phyloP scores from a whole-genome alignment of 1,140 invertebrate species.

The Caligus rogercresseyi region DNA sequence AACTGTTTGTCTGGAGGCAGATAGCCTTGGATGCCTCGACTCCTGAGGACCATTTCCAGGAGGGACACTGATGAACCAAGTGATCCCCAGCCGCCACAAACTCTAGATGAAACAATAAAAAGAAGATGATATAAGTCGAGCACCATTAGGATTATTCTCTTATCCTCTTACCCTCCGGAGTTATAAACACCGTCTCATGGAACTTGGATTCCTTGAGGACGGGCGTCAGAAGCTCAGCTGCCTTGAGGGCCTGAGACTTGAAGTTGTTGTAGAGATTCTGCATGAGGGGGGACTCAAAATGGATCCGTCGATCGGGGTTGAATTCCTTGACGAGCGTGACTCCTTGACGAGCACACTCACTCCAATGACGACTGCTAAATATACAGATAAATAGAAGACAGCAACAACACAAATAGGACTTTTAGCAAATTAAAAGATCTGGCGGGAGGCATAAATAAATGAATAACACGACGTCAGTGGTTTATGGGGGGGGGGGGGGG shows the following conservation, averaged over 20 bases:
- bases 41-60: slow-evolving; percentile 86
- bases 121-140: slow-evolving; percentile 8
- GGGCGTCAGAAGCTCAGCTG: slow-evolving; percentile 89
- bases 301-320: no score
- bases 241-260: slow-evolving; percentile 79
- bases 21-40: slow-evolving; percentile 30
- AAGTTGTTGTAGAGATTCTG: slow-evolving; percentile 87
- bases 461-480: no score
- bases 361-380: no score
- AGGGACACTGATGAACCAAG: slow-evolving; percentile 95
- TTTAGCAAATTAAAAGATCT: no score
- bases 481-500: no score
- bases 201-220: slow-evolving; percentile 94
- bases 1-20: slow-evolving; percentile 90
- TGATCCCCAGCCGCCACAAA: slow-evolving; percentile 96
- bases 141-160: no score
- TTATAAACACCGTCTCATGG: slow-evolving; percentile 89
- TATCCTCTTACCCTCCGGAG: slow-evolving; percentile 38
- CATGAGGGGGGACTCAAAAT: no score
- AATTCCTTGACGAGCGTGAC: no score
- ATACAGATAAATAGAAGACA: no score
- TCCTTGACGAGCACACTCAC: no score
- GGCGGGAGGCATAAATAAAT: no score
- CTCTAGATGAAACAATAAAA: slow-evolving; percentile 51
- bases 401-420: no score